These are phyloP conservation scores for Rhimphoctona megacephalus DNA, from an alignment of 2,888 invertebrate genomes.

Conservation along the genomic window DNA sequence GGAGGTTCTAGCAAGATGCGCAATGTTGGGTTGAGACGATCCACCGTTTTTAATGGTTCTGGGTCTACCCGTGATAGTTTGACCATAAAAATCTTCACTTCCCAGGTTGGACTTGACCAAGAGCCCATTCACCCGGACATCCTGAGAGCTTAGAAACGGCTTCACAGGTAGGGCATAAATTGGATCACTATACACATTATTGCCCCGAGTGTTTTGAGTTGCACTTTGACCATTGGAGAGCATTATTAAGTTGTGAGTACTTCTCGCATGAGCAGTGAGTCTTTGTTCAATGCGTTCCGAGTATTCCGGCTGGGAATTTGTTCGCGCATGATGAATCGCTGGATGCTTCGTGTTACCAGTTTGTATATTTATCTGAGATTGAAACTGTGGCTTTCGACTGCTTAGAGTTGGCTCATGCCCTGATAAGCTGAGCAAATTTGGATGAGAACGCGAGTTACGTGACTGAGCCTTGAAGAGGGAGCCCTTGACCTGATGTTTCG, in stretches of 20 bases:
- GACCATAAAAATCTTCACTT: constrained; percentile 69
- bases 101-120: constrained; percentile 71
- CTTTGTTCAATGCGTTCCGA: constrained; percentile 60
- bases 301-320: constrained; percentile 81
- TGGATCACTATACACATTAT: constrained; percentile 79
- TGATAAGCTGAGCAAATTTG: constrained; percentile 79
- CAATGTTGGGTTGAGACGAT: constrained; percentile 76
- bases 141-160: constrained; percentile 83
- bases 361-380: constrained; percentile 79
- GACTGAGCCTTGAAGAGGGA: constrained; percentile 80
- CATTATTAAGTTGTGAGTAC: constrained; percentile 76
- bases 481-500: constrained; percentile 77
- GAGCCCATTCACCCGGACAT: constrained; percentile 79
- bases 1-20: constrained; percentile 62
- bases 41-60: constrained; percentile 72
- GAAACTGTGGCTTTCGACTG: constrained; percentile 75
- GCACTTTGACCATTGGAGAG: constrained; percentile 55
- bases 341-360: constrained; percentile 56
- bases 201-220: constrained; percentile 70
- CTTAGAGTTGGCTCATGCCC: constrained; percentile 69
- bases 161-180: constrained; percentile 82
- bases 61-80: constrained; percentile 65
- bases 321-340: constrained; percentile 76
- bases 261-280: constrained; percentile 72
- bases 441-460: constrained; percentile 82